These are phyloP conservation scores for Argya squamiceps DNA, from an alignment of 2,797 vertebrate species.

Conservation along the genomic window DNA sequence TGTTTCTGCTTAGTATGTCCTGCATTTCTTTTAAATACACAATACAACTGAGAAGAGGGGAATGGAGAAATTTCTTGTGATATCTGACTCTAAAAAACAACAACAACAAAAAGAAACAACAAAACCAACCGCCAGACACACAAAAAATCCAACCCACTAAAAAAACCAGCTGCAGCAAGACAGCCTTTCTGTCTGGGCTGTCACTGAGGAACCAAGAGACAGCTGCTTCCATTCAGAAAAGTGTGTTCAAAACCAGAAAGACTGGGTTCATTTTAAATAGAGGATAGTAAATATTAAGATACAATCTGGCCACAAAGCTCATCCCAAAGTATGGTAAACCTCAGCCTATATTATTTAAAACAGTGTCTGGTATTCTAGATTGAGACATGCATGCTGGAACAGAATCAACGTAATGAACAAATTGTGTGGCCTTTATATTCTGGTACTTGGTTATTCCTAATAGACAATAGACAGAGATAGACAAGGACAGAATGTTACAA, in stretches of 20 bases:
- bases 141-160: neutral
- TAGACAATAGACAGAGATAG: too few species aligned
- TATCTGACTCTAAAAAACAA: neutral
- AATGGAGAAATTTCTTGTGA: neutral
- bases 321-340: neutral
- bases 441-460: neutral
- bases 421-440: too few species aligned
- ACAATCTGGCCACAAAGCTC: neutral
- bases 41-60: neutral
- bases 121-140: neutral
- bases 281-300: neutral
- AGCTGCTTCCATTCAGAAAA: neutral
- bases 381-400: neutral
- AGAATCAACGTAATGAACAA: neutral
- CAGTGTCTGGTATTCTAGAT: neutral
- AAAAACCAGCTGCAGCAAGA: neutral
- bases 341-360: neutral
- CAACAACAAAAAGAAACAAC: neutral
- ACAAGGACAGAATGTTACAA: too few species aligned
- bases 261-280: neutral
- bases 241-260: conserved; percentile 1
- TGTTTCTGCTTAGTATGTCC: neutral
- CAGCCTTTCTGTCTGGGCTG: neutral
- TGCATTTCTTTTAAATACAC: neutral
- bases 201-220: neutral